A percentile compares a stretch with the other conserved stretches of the same genome.
These are phyloP conservation scores for Eulemur macaco DNA, from an alignment of 2,113 vertebrate species.

Conservation along the genomic window DNA sequence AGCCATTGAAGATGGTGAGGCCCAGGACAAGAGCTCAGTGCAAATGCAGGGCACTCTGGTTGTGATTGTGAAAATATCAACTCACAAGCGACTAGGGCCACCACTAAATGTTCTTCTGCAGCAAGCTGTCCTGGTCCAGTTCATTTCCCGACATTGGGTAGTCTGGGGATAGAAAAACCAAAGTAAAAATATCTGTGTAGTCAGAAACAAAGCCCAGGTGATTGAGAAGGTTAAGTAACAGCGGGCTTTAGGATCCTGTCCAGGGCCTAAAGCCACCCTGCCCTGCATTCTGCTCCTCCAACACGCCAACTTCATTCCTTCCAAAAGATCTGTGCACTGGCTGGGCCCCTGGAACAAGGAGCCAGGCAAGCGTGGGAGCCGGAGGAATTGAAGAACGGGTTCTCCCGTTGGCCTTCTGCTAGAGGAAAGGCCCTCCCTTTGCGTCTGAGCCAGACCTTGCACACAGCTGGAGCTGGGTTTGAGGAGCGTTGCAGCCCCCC, in stretches of 20 bases:
- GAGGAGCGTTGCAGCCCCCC: neutral
- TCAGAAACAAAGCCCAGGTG: neutral
- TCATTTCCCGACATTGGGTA: neutral
- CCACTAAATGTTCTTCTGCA: neutral
- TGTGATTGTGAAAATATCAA: neutral
- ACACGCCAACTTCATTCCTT: neutral
- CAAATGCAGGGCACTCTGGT: accelerated
- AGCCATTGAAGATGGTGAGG: accelerated
- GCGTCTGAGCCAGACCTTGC: neutral
- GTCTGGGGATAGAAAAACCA: neutral
- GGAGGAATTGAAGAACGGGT: neutral
- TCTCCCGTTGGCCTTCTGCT: accelerated
- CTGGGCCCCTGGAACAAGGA: neutral
- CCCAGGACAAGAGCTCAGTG: too few relatives aligned
- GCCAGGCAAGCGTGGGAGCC: neutral
- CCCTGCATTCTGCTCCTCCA: neutral
- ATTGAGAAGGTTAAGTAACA: neutral
- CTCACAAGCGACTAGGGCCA: neutral
- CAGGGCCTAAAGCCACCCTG: neutral
- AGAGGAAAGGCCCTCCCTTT: neutral
- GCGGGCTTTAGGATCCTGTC: neutral
- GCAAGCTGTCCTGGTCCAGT: neutral
- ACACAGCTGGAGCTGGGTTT: neutral
- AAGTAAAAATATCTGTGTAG: neutral
- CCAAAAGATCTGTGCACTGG: neutral